Percentiles rank a stretch among this genome's conserved stretches.
These are phyloP conservation scores for Spheniscus humboldti DNA, from an alignment of 2,797 vertebrate genomes.

Conservation along the genomic window DNA sequence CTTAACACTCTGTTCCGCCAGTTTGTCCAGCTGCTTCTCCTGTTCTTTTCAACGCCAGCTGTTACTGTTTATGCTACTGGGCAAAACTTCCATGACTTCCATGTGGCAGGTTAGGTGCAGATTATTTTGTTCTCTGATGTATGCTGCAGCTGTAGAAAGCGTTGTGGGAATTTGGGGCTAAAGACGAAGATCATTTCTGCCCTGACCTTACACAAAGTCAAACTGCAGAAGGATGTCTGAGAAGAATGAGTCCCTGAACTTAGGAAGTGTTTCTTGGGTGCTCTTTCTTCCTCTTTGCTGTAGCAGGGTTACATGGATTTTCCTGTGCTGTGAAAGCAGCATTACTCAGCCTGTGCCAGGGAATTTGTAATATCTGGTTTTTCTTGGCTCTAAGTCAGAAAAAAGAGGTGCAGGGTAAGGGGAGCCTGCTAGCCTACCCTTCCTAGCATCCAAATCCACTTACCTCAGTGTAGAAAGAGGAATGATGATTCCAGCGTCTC, in stretches of 20 bases:
- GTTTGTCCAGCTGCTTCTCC: background rate
- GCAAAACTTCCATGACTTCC: background rate
- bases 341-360: background rate
- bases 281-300: background rate
- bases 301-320: background rate
- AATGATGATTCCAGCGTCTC: background rate
- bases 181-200: background rate
- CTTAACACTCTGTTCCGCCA: background rate
- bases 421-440: background rate
- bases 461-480: background rate
- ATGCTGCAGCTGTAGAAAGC: background rate
- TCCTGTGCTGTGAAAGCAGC: background rate
- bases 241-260: background rate
- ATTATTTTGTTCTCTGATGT: background rate
- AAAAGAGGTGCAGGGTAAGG: background rate
- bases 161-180: background rate
- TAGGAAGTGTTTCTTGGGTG: background rate
- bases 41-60: background rate
- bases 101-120: background rate
- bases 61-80: background rate
- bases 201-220: background rate
- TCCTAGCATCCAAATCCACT: background rate
- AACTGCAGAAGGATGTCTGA: background rate
- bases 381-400: background rate
- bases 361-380: background rate